Evolutionary conservation across 1,140 invertebrate species (phyloP), one percentile per base, ranked within the genome.

Genomic region (Polypedilum vanderplanki): DNA sequence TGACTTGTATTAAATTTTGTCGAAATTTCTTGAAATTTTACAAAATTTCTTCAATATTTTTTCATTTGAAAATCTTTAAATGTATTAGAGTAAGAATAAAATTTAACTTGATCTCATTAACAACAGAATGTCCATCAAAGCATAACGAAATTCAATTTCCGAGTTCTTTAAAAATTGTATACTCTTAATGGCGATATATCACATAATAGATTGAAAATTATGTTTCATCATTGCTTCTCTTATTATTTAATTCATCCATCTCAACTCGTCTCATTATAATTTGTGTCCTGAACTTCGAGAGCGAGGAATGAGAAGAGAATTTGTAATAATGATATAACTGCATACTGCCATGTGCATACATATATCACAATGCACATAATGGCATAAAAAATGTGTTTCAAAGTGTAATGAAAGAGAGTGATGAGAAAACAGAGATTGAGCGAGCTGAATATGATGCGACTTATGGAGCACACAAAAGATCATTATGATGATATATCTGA

Each of bases 271-370:
- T 57, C 12, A 57, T 57, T 57, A 57, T 15, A 57, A 57, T n/a
- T 57, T 57, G 46, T 57, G 46, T 57, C 46, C 46, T 57, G 46
- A 57, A n/a, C 46, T 57, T 12, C 3, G n/a, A 57, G 46, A 57
- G 46, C 15, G 12, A 15, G n/a, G 12, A 57, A 57, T 4, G 12
- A 57, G n/a, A 15, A n/a, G 12, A 57, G n/a, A 46, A 46, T 46
- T n/a, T 57, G 46, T 57, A 57, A 57, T 57, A 57, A 57, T 57
- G 46, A 57, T 57, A 57, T 57, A 57, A 57, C 46, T 57, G 46
- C 46, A 57, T 57, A 57, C 46, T 57, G 46, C 46, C 12, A 4
- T n/a, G 12, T n/a, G 46, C n/a, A 57, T 57, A 57, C 46, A 57
- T 57, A 57, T 57, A 57, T 57, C 46, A 57, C 46, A 57, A 33